A percentile compares a stretch with the other conserved stretches of the same genome.
Conservation (phyloP, 1,140 invertebrate genomes). For the Rhizoglyphus robini region DNA sequence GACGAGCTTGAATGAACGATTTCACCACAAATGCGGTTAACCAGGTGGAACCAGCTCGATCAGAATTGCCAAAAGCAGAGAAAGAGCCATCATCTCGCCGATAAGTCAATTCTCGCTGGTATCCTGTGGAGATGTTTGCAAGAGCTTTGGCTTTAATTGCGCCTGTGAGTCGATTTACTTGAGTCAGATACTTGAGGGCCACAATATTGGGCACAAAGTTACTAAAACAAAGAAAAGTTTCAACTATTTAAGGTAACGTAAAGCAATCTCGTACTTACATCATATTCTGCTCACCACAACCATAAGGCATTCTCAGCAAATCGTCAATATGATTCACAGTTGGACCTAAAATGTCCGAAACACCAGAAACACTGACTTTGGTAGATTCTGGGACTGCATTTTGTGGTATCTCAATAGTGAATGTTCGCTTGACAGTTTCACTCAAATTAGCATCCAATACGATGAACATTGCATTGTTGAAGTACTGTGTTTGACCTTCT, state of each 20-base stretch:
- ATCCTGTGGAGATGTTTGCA: slow-evolving; percentile 64
- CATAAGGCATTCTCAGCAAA: too few relatives aligned
- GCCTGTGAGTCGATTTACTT: slow-evolving; percentile 44
- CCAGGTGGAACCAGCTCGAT: slow-evolving; percentile 80
- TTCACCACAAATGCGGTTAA: slow-evolving; percentile 84
- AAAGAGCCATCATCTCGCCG: too few relatives aligned
- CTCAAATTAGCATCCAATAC: slow-evolving; percentile 40
- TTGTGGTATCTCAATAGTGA: slow-evolving; percentile 53
- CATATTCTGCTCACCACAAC: too few relatives aligned
- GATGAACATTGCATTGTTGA: slow-evolving; percentile 57
- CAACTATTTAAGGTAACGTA: too few relatives aligned
- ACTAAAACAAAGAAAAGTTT: too few relatives aligned
- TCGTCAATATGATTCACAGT: too few relatives aligned
- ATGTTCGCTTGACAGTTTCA: slow-evolving; percentile 35
- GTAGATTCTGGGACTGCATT: slow-evolving; percentile 58
- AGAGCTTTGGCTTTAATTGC: slow-evolving; percentile 54
- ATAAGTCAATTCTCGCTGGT: too few relatives aligned
- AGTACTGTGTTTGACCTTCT: slow-evolving; percentile 48
- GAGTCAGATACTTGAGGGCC: slow-evolving; percentile 57
- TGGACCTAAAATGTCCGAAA: slow-evolving; percentile 61
- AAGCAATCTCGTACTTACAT: too few relatives aligned
- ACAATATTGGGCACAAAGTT: too few relatives aligned
- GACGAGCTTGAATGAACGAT: too few relatives aligned
- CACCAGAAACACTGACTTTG: slow-evolving; percentile 53
- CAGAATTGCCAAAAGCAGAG: too few relatives aligned